phyloP scores from a whole-genome alignment of 2,797 vertebrate species.

The Naso thynnoides region DNA sequence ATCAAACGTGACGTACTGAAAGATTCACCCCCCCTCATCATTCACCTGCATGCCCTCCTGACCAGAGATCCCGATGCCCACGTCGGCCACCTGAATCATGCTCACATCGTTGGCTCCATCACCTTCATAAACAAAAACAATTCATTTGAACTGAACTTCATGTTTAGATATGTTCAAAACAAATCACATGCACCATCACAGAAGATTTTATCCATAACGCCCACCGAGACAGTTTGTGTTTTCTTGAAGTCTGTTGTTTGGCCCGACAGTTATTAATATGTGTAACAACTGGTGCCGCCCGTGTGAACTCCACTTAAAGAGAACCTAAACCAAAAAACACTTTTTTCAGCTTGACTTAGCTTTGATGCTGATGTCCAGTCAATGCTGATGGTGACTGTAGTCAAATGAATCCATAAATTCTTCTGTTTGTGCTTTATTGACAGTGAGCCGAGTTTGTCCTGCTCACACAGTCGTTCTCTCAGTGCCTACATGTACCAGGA shows the following conservation, averaged over 20 bases:
- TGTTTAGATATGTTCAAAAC: not conserved
- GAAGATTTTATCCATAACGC: not conserved
- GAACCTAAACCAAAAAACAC: no score
- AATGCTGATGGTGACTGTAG: no score
- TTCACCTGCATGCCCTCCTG: constrained; percentile 98
- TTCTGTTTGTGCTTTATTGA: no score
- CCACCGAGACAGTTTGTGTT: not conserved
- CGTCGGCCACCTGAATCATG: constrained; percentile 96
- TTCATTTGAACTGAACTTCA: not conserved
- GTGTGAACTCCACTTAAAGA: not conserved
- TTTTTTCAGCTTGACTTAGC: no score
- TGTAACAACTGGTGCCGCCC: no score
- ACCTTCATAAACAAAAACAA: constrained; percentile 78
- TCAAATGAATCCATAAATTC: no score
- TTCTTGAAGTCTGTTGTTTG: not conserved
- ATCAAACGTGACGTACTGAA: no score
- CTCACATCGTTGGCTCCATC: constrained; percentile 98
- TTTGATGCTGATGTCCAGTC: no score
- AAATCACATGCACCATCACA: not conserved
- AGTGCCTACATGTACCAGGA: no score
- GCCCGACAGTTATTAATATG: not conserved
- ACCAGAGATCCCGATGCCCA: constrained; percentile 93
- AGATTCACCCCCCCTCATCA: not conserved
- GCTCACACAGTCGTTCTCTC: no score
- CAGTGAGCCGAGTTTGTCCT: no score